These are phyloP conservation scores for Verasper variegatus DNA, from an alignment of 2,113 vertebrate species.

Conservation along the genomic window DNA sequence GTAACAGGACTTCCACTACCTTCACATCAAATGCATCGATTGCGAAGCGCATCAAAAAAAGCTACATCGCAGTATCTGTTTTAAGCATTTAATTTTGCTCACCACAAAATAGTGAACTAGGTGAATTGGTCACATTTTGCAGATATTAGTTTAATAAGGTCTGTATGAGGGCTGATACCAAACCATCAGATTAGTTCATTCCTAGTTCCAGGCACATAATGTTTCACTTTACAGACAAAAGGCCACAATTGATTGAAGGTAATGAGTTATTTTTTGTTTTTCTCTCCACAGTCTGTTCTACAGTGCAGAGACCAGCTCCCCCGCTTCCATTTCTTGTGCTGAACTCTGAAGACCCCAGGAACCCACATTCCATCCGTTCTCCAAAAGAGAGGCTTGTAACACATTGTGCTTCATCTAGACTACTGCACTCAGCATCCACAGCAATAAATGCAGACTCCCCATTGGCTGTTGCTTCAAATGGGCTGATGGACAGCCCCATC, in stretches of 20 bases:
- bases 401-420: constrained; percentile 18
- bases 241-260: background rate
- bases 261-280: constrained; percentile 1
- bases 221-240: background rate
- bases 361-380: constrained; percentile 55
- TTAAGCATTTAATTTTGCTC: background rate
- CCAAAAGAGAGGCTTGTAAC: constrained; percentile 46
- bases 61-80: background rate
- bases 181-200: background rate
- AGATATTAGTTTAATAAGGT: background rate
- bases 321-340: constrained; percentile 85
- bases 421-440: constrained; percentile 36
- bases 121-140: background rate
- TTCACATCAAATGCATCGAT: no score
- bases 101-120: background rate
- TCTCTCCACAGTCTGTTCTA: constrained; percentile 78
- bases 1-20: no score
- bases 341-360: constrained; percentile 84
- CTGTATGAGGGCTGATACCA: background rate
- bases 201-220: background rate
- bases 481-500: constrained; percentile 17
- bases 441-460: constrained; percentile 55
- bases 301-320: constrained; percentile 80
- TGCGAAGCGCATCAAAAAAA: background rate
- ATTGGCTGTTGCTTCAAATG: background rate